These are phyloP conservation scores for Pica pica DNA, from an alignment of 2,113 vertebrate species.

Conservation along the genomic window DNA sequence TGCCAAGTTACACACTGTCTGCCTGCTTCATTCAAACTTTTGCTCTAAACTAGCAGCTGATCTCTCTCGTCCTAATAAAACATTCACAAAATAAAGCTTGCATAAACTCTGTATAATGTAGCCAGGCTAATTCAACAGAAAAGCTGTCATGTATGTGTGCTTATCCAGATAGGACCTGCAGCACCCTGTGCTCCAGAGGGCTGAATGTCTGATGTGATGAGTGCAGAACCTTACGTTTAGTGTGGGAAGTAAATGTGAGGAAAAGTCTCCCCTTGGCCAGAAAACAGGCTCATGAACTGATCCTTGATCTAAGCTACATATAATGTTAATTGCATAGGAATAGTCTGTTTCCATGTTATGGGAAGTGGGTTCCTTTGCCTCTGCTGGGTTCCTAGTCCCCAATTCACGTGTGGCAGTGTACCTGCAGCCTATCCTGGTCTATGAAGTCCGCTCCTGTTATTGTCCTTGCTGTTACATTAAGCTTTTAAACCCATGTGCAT, in stretches of 20 bases:
- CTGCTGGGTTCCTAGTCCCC: background rate
- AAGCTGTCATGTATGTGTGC: background rate
- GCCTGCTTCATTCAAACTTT: background rate
- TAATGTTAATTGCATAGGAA: background rate
- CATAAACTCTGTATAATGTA: background rate
- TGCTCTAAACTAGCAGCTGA: background rate
- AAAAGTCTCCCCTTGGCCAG: background rate
- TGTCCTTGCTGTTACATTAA: background rate
- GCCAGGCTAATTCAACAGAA: background rate
- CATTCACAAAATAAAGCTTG: background rate
- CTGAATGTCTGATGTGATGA: background rate
- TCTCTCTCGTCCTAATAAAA: background rate
- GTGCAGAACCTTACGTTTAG: background rate
- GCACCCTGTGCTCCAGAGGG: background rate
- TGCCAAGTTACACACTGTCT: background rate
- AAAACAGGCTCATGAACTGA: background rate
- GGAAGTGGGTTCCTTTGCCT: background rate
- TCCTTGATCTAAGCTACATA: background rate
- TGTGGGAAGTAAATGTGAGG: background rate
- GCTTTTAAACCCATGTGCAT: background rate
- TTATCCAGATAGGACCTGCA: background rate
- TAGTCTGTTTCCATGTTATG: background rate
- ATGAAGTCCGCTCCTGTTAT: background rate
- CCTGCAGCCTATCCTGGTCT: background rate
- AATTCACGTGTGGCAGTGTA: accelerated